Percentiles rank a stretch among this genome's conserved stretches.
Evolutionary conservation across 2,888 invertebrate genomes (phyloP).

Genomic region (Cryptus viduatorius): DNA sequence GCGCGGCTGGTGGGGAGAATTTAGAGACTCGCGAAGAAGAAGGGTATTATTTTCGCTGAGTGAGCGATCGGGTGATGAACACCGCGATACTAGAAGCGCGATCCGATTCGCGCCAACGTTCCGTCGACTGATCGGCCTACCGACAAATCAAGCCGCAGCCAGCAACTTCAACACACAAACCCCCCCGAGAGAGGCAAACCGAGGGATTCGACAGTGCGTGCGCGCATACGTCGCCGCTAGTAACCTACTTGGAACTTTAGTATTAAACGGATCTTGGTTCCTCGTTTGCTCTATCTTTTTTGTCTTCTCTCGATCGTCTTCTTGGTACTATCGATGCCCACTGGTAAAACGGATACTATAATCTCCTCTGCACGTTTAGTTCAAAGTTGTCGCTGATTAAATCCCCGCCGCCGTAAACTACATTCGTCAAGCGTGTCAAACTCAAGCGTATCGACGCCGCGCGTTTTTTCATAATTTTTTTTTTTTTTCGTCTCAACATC

Average conservation of each 20-base stretch:
- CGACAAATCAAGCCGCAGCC: constrained; percentile 44
- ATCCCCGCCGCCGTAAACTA: too few species aligned
- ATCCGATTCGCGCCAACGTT: constrained; percentile 50
- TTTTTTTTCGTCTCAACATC: too few species aligned
- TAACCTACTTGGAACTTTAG: constrained; percentile 42
- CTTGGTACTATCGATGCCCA: background rate
- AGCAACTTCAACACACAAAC: constrained; percentile 13
- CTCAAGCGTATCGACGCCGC: too few species aligned
- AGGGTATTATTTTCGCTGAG: constrained; percentile 2
- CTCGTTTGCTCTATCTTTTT: background rate
- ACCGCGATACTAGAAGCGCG: constrained; percentile 15
- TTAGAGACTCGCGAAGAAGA: constrained; percentile 2
- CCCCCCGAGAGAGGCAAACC: constrained; percentile 29
- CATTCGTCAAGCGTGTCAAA: too few species aligned
- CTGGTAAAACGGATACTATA: background rate
- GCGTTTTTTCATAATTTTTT: too few species aligned
- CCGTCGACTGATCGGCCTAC: constrained; percentile 46
- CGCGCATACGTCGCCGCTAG: constrained; percentile 41
- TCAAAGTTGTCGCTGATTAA: too few species aligned
- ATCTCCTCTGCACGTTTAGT: background rate
- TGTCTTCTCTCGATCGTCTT: background rate
- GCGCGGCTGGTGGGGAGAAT: background rate
- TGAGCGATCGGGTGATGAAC: constrained; percentile 19
- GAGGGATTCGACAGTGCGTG: constrained; percentile 50
- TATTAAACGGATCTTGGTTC: background rate